Percentiles rank a stretch among this genome's conserved stretches.
phyloP scores from a whole-genome alignment of 2,113 vertebrate genomes.

The Anoplopoma fimbria region DNA sequence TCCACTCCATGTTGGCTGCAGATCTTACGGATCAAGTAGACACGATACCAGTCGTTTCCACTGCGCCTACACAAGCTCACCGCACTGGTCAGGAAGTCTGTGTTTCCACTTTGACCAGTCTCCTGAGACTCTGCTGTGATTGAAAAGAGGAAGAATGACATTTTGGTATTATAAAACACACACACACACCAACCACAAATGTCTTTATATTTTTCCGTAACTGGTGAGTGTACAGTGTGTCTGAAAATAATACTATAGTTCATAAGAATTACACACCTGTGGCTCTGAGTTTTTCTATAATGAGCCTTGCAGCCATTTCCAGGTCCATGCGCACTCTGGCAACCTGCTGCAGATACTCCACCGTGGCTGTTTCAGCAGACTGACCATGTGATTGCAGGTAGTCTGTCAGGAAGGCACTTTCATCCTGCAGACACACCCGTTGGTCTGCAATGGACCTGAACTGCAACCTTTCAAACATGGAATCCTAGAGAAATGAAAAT shows the following conservation, averaged over 20 bases:
- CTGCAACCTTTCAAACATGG: constrained; percentile 88
- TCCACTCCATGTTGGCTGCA: constrained; percentile 86
- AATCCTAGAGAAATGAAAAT: constrained; percentile 84
- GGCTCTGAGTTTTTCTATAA: constrained; percentile 63
- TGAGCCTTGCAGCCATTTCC: constrained; percentile 82
- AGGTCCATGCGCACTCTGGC: constrained; percentile 89
- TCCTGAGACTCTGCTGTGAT: constrained; percentile 37
- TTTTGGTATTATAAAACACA: background rate
- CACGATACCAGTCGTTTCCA: constrained; percentile 88
- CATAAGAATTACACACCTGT: constrained; percentile 46
- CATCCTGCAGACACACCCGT: constrained; percentile 47
- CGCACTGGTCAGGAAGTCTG: constrained; percentile 77
- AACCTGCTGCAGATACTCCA: constrained; percentile 88
- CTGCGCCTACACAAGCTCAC: constrained; percentile 73
- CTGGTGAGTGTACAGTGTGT: background rate
- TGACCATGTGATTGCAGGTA: constrained; percentile 69
- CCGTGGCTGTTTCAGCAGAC: constrained; percentile 50
- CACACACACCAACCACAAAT: background rate
- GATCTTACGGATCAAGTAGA: constrained; percentile 91
- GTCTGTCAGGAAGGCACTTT: constrained; percentile 47
- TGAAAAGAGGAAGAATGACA: background rate
- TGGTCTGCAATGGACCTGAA: constrained; percentile 61
- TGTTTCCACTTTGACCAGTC: constrained; percentile 3
- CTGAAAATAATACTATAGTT: background rate
- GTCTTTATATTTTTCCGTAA: background rate